Evolutionary conservation across 2,113 vertebrate species (phyloP).

Genomic region (Antigone vipio): DNA sequence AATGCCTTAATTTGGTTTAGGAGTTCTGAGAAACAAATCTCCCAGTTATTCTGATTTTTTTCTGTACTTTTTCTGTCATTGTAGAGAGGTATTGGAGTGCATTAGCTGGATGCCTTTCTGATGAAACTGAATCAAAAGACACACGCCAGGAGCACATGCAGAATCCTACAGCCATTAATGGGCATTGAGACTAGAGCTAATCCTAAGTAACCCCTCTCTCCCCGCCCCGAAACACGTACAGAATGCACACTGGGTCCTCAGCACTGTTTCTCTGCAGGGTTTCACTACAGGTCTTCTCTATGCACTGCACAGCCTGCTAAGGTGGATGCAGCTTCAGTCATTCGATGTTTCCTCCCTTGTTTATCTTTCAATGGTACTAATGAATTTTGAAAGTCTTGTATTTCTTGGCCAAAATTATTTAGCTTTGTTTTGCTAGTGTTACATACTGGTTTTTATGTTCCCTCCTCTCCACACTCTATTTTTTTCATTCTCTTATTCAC

Average conservation of each 20-base stretch:
- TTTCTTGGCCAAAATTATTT: slow-evolving; percentile 53
- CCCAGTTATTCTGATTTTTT: background rate
- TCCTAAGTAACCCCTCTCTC: background rate
- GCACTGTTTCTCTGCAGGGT: background rate
- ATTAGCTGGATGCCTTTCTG: background rate
- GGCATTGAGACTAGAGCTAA: background rate
- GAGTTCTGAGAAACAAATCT: background rate
- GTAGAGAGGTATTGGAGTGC: background rate
- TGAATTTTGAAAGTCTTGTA: slow-evolving; percentile 15
- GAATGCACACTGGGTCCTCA: background rate
- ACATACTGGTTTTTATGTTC: background rate
- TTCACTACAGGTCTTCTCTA: background rate
- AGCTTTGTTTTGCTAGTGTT: slow-evolving; percentile 57
- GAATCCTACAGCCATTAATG: background rate
- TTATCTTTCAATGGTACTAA: slow-evolving; percentile 14
- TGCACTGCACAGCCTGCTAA: background rate
- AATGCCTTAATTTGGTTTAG: background rate
- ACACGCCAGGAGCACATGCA: background rate
- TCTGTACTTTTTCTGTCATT: background rate
- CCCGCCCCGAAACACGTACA: fast-evolving
- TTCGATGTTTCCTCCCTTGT: background rate
- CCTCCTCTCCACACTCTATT: background rate
- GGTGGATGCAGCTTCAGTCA: background rate
- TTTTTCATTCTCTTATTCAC: slow-evolving; percentile 51
- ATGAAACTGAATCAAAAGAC: background rate